These are phyloP conservation scores for Aegotheles bennettii DNA, from an alignment of 2,113 vertebrate species.

Conservation along the genomic window DNA sequence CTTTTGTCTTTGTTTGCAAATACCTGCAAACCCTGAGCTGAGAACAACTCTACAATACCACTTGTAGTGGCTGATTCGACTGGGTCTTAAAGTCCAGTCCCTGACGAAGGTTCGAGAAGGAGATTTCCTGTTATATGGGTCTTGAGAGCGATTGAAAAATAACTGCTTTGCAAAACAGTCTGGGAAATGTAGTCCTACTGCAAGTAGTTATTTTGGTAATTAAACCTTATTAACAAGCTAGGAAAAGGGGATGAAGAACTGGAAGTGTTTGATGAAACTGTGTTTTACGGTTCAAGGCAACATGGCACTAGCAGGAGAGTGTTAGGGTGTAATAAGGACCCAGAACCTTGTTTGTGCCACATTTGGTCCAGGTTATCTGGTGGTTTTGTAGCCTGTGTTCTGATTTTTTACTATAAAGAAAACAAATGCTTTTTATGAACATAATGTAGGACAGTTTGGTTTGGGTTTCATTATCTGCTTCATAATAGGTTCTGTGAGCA, in stretches of 20 bases:
- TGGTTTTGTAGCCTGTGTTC: neutral
- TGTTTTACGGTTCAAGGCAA: neutral
- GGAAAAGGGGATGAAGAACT: neutral
- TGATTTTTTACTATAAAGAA: neutral
- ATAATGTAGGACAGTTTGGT: neutral
- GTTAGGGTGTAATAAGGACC: neutral
- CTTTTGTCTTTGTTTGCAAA: neutral
- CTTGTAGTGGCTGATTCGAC: neutral
- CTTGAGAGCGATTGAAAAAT: neutral
- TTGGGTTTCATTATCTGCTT: neutral
- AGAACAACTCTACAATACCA: neutral
- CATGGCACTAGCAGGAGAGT: accelerated
- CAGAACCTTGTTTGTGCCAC: neutral
- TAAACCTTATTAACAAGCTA: neutral
- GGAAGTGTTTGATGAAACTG: neutral
- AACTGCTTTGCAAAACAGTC: neutral
- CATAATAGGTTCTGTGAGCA: neutral
- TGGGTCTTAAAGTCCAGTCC: neutral
- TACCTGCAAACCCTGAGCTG: neutral
- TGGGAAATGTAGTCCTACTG: neutral
- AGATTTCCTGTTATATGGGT: neutral
- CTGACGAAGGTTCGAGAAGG: neutral
- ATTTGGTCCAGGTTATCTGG: neutral
- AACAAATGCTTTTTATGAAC: neutral
- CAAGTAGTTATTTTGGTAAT: neutral